Evolutionary conservation across 2,797 vertebrate species (phyloP).

Genomic region (Mycteria americana): DNA sequence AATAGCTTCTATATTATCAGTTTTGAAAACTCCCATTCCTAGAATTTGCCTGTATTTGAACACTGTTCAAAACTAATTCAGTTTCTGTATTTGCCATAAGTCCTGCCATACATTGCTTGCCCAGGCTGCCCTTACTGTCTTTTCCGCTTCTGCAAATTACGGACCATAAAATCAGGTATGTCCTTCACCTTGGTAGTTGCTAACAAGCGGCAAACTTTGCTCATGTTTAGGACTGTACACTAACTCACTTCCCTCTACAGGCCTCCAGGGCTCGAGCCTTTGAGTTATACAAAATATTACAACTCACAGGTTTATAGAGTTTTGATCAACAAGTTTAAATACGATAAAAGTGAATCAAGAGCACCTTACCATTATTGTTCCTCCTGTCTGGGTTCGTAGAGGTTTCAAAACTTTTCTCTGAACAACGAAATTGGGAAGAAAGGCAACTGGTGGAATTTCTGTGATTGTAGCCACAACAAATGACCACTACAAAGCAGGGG

Average conservation of each 20-base stretch:
- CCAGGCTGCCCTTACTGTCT: not conserved
- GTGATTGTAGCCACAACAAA: conserved; percentile 93
- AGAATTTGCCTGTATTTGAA: not conserved
- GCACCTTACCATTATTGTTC: conserved; percentile 91
- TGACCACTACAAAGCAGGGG: conserved; percentile 85
- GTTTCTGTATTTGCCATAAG: not conserved
- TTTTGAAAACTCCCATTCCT: not conserved
- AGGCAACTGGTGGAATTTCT: conserved; percentile 91
- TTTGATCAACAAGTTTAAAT: not conserved
- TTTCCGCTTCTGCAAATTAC: not conserved
- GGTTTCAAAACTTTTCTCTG: conserved; percentile 91
- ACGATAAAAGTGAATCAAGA: not conserved
- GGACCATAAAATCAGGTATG: not conserved
- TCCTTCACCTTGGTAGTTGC: not conserved
- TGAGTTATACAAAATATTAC: not conserved
- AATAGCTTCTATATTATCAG: not conserved
- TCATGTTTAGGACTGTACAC: not conserved
- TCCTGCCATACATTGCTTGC: not conserved
- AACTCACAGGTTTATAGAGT: not conserved
- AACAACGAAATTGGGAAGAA: conserved; percentile 93
- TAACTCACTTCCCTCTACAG: not conserved
- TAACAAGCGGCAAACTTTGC: not conserved
- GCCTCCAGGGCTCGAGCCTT: not conserved
- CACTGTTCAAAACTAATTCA: not conserved
- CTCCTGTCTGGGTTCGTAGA: conserved; percentile 91